Conservation (phyloP, 2,888 invertebrate genomes). For the Lissonota sp. region DNA sequence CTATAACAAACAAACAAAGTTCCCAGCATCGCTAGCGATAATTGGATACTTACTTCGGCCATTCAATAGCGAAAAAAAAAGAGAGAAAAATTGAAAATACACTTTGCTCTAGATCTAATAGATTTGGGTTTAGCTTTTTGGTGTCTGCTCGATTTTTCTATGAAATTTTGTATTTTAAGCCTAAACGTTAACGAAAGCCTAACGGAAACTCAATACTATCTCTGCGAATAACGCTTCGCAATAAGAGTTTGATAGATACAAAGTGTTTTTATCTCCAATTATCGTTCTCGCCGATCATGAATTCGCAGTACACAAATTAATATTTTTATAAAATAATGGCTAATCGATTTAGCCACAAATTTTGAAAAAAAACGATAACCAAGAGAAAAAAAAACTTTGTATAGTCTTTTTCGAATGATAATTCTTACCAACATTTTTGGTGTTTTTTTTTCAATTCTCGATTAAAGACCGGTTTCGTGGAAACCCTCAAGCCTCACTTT, state of each 20-base stretch:
- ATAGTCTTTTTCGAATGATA: neutral
- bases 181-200: constrained; percentile 74
- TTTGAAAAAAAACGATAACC: constrained; percentile 10
- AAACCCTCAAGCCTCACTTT: constrained; percentile 94
- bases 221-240: constrained; percentile 42
- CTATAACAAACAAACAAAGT: constrained; percentile 28
- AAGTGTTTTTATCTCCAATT: constrained; percentile 47
- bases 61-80: neutral
- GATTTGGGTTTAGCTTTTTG: constrained; percentile 78
- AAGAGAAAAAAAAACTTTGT: constrained; percentile 30
- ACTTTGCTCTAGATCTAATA: constrained; percentile 73
- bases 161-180: constrained; percentile 73
- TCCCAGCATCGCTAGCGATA: constrained; percentile 1
- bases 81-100: constrained; percentile 16
- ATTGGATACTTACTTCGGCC: neutral
- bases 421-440: constrained; percentile 50
- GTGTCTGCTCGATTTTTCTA: constrained; percentile 72
- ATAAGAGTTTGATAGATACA: constrained; percentile 65
- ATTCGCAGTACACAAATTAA: no score
- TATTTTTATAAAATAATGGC: no score
- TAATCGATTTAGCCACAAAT: neutral
- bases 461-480: constrained; percentile 93
- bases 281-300: constrained; percentile 54
- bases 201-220: constrained; percentile 52
- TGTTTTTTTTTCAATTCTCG: constrained; percentile 69